Percentiles rank a stretch among this genome's conserved stretches.
These are phyloP conservation scores for Vidua chalybeata DNA, from an alignment of 2,113 vertebrate species.

Conservation along the genomic window DNA sequence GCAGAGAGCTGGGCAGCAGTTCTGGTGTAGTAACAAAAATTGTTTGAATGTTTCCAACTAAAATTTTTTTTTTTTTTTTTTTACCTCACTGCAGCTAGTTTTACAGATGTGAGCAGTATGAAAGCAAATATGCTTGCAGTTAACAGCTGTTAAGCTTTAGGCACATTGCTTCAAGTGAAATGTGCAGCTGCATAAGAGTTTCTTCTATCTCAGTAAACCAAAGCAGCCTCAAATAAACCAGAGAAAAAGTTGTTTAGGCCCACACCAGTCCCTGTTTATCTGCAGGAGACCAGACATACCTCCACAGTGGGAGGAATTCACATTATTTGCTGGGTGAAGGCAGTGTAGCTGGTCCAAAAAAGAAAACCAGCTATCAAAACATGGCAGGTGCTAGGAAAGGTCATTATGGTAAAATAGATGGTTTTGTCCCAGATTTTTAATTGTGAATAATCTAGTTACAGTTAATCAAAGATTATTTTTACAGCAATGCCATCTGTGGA, in stretches of 20 bases:
- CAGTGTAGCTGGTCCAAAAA: background rate
- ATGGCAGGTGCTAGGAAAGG: background rate
- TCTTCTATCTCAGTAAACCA: background rate
- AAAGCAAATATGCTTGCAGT: background rate
- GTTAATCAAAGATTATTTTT: background rate
- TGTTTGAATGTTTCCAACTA: background rate
- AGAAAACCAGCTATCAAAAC: background rate
- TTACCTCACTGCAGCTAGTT: background rate
- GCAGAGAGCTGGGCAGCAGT: background rate
- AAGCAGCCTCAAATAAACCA: background rate
- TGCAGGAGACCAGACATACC: background rate
- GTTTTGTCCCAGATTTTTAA: background rate
- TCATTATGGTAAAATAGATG: background rate
- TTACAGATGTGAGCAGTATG: background rate
- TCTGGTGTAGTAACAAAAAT: background rate
- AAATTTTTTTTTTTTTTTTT: background rate
- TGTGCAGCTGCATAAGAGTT: background rate
- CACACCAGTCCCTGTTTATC: background rate
- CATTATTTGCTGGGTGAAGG: background rate
- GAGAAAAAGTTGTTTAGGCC: background rate
- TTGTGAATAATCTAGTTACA: background rate
- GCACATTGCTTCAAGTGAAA: background rate
- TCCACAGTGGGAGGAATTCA: background rate
- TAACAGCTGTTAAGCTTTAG: constrained; percentile 2
- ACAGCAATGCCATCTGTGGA: background rate